These are phyloP conservation scores for Nemurella pictetii DNA, from an alignment of 2,888 invertebrate genomes.

Conservation along the genomic window DNA sequence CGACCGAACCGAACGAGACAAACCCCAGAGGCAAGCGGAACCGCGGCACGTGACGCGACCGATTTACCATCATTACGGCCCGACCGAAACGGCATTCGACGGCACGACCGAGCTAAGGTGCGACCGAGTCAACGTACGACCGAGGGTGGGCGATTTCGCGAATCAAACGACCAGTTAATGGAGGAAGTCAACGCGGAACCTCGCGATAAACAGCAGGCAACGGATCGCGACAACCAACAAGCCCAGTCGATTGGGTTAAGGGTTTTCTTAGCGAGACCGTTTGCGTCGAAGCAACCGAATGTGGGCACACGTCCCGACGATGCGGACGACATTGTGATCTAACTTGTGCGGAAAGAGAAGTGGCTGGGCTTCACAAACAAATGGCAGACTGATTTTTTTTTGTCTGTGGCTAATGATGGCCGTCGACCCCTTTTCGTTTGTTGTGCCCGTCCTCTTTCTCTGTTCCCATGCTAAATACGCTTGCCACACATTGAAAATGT, in stretches of 20 bases:
- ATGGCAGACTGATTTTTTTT: background rate
- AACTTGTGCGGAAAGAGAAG: background rate
- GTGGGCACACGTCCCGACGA: background rate
- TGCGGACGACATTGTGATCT: background rate
- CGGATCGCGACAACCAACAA: background rate
- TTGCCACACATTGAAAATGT: background rate
- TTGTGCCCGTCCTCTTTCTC: background rate
- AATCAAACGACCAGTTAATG: background rate
- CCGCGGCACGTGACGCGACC: background rate
- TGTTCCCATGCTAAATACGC: background rate
- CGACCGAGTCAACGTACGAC: background rate
- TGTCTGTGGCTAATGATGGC: background rate
- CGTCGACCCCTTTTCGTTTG: background rate
- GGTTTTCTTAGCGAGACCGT: background rate
- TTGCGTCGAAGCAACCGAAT: background rate
- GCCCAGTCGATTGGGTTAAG: background rate
- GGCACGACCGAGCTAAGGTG: background rate
- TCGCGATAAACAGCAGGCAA: background rate
- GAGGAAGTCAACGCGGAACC: background rate
- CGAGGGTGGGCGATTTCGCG: background rate
- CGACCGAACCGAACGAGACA: background rate
- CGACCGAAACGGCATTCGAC: background rate
- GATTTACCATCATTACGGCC: background rate
- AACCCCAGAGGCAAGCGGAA: background rate
- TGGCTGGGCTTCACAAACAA: background rate